A percentile compares a stretch with the other conserved stretches of the same genome.
These are phyloP conservation scores for Gymnopithys bicolor DNA, from an alignment of 2,797 vertebrate genomes.

Conservation along the genomic window DNA sequence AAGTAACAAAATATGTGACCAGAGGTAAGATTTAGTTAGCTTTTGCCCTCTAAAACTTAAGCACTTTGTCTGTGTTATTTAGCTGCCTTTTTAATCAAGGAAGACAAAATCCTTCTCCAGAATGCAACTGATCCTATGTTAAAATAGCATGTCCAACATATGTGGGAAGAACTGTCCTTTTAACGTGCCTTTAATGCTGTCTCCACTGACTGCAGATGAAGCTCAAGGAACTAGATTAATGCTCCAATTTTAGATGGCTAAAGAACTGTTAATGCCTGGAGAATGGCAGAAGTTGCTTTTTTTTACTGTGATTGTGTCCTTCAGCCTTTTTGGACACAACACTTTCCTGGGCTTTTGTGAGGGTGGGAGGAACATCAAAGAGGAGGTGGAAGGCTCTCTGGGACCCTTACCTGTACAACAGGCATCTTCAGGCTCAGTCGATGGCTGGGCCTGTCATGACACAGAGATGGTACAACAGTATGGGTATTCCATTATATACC, in stretches of 20 bases:
- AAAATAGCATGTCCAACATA: background rate
- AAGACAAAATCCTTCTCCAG: background rate
- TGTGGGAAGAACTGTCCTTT: background rate
- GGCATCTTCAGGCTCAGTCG: background rate
- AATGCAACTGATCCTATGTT: background rate
- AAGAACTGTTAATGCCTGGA: background rate
- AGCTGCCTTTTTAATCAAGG: background rate
- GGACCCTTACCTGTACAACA: background rate
- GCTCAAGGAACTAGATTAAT: background rate
- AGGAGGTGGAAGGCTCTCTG: background rate
- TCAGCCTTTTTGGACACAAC: accelerated
- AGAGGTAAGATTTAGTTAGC: background rate
- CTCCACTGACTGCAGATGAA: background rate
- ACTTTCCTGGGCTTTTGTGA: background rate
- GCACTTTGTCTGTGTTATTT: background rate
- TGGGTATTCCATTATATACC: accelerated
- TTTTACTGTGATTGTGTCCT: background rate
- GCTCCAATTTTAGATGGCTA: background rate
- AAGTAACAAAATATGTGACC: background rate
- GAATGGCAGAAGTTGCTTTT: background rate
- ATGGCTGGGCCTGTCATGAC: background rate
- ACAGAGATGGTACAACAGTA: background rate
- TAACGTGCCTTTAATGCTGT: background rate
- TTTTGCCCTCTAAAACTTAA: background rate
- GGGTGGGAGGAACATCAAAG: background rate